A percentile compares a stretch with the other conserved stretches of the same genome.
These are phyloP conservation scores for Bubo bubo DNA, from an alignment of 2,113 vertebrate genomes.

Conservation along the genomic window DNA sequence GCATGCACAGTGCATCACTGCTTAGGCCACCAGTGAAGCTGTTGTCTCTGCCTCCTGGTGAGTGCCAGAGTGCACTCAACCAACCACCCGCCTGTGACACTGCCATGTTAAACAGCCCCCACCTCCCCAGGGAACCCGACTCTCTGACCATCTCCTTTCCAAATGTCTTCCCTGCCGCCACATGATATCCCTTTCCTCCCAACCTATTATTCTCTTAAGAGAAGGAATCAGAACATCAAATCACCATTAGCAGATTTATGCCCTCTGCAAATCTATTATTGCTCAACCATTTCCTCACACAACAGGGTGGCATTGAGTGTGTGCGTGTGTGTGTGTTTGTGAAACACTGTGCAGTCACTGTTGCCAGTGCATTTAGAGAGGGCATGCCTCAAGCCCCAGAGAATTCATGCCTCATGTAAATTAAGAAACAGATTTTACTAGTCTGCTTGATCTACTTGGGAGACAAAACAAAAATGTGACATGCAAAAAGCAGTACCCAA, in stretches of 20 bases:
- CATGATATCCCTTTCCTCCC: background rate
- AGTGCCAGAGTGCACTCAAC: background rate
- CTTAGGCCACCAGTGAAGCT: background rate
- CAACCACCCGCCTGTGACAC: fast-evolving
- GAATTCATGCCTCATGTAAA: background rate
- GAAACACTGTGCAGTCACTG: background rate
- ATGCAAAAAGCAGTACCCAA: background rate
- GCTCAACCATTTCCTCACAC: background rate
- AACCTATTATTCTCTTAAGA: background rate
- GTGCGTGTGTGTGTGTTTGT: fast-evolving
- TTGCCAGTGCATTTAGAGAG: fast-evolving
- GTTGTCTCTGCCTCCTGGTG: background rate
- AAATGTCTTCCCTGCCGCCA: background rate
- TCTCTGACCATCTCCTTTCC: background rate
- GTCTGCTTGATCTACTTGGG: background rate
- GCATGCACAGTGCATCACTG: fast-evolving
- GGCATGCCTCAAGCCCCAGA: background rate
- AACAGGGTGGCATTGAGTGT: fast-evolving
- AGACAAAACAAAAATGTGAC: background rate
- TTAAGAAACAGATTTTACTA: background rate
- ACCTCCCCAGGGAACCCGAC: background rate
- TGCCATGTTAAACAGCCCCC: fast-evolving
- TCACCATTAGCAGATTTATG: background rate
- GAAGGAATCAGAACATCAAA: background rate
- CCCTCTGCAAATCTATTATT: background rate